Base-by-base conservation (phyloP, 2,113 vertebrate genomes). In the Antennarius striatus region DNA sequence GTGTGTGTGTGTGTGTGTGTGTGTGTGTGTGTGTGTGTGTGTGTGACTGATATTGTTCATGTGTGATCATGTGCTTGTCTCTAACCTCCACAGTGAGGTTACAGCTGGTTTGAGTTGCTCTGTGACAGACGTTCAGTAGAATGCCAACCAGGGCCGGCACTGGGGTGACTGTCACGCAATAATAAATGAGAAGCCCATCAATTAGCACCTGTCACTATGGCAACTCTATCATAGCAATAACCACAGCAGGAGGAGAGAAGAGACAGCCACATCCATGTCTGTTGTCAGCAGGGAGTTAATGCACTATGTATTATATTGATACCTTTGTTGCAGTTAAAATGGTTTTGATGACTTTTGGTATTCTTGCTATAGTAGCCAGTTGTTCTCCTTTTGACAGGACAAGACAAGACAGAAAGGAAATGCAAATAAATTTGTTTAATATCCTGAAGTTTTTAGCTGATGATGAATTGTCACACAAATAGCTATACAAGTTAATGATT, bases 201-300 rank as follows among this genome's bases (percentile, higher is more conserved):
- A 90, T 93, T 91, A 91, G 82, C 79, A 57, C 49, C 68, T 82
- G 83, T 89, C 88, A 80, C 91, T 71, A 78, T 90, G 85, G 87
- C 73, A 88, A 90, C 90, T 83, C 66, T 80, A 83, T 87, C 84
- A 76, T 42, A 66, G 71, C 79, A 87, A 85, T 70, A 73, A 79
- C 82, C 72, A 62, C 51, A 59, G 54, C 14, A 50, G 64, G 30
- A 63, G 50, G 17, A 77, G 32, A 56, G 22, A 54, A 3, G 32
- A 56, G 22, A 54, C 3, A 53, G 42, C 48, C 49, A 57, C 15
- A 77, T 65, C 58, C 29, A 70, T 58, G 58, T 51, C 49, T 22
- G 30, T 36, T 15, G 12, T 72, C 29, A 51, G 53, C 30, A 7
- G 52, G 32, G 29, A 65, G 30, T 3, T 63, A 63, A 45, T 76